Conservation (phyloP, 2,888 invertebrate species). For the Caenorhabditis wallacei region DNA sequence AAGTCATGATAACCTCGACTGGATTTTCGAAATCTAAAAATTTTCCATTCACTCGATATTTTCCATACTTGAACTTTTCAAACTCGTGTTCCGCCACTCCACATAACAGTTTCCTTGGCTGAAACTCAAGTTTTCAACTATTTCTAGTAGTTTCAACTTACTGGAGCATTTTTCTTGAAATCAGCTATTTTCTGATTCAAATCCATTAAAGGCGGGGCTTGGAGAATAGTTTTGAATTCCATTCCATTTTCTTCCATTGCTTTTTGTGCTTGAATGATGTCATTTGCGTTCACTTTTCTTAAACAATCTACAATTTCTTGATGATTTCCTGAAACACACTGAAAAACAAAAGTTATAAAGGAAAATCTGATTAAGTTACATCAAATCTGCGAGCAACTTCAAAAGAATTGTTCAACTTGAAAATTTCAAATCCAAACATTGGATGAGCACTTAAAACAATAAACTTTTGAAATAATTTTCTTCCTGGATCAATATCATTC, state of each 20-base stretch:
- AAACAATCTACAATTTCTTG: slow-evolving; percentile 49
- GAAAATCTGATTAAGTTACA: background rate
- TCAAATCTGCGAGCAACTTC: slow-evolving; percentile 7
- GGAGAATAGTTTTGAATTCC: slow-evolving; percentile 41
- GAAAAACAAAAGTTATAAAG: slow-evolving; percentile 7
- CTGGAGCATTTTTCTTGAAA: slow-evolving; percentile 32
- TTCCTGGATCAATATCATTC: slow-evolving; percentile 22
- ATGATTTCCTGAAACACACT: slow-evolving; percentile 26
- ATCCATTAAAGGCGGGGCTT: slow-evolving; percentile 47
- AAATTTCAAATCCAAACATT: slow-evolving; percentile 6
- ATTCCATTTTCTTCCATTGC: slow-evolving; percentile 42
- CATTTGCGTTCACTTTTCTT: slow-evolving; percentile 10
- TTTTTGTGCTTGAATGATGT: slow-evolving; percentile 35
- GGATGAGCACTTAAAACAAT: slow-evolving; percentile 19
- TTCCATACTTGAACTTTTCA: slow-evolving; percentile 23
- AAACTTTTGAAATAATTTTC: slow-evolving; percentile 38
- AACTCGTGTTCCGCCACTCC: slow-evolving; percentile 25
- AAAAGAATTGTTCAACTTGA: slow-evolving; percentile 6
- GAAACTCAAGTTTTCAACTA: too few species aligned
- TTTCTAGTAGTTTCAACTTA: background rate
- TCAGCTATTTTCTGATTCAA: slow-evolving; percentile 35
- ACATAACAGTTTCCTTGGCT: slow-evolving; percentile 38
- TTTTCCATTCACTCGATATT: slow-evolving; percentile 28
- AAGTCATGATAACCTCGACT: slow-evolving; percentile 38
- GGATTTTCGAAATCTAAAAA: slow-evolving; percentile 60